Conservation (phyloP, 1,140 invertebrate species). For the Diabrotica undecimpunctata region DNA sequence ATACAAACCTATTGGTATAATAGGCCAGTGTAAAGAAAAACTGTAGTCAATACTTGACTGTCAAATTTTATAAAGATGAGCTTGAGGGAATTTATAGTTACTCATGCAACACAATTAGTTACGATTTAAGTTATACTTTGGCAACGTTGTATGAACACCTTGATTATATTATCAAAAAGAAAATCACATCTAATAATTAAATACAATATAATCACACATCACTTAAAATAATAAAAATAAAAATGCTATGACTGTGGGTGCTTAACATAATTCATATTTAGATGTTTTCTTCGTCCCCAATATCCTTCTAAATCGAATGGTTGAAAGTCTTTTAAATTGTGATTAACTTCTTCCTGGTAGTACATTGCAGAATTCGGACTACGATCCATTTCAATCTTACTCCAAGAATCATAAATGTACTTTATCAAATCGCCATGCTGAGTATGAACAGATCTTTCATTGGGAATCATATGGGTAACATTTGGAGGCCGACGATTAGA, state of each 20-base stretch:
- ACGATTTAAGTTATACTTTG: too few relatives aligned
- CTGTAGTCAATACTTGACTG: too few relatives aligned
- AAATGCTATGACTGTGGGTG: slow-evolving; percentile 33
- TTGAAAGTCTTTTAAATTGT: slow-evolving; percentile 53
- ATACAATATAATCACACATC: slow-evolving; percentile 1
- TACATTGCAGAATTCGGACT: slow-evolving; percentile 36
- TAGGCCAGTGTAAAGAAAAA: too few relatives aligned
- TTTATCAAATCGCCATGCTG: slow-evolving; percentile 47
- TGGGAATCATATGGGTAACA: slow-evolving; percentile 28
- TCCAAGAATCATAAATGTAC: slow-evolving; percentile 46
- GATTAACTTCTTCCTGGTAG: slow-evolving; percentile 43
- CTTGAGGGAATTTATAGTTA: too few relatives aligned
- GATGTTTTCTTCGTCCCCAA: slow-evolving; percentile 57
- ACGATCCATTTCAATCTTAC: slow-evolving; percentile 42
- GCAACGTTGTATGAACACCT: too few relatives aligned
- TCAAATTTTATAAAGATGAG: too few relatives aligned
- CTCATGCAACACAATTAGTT: too few relatives aligned
- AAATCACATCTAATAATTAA: too few relatives aligned
- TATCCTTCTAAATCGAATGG: slow-evolving; percentile 60
- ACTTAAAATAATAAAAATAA: slow-evolving; percentile 9
- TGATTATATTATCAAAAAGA: too few relatives aligned
- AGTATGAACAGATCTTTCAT: slow-evolving; percentile 32
- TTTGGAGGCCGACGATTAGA: slow-evolving; percentile 32
- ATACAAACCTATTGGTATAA: too few relatives aligned
- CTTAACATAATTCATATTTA: slow-evolving; percentile 40